Base-by-base conservation (phyloP, 2,797 vertebrate species). In the Acanthurus leucopareius region DNA sequence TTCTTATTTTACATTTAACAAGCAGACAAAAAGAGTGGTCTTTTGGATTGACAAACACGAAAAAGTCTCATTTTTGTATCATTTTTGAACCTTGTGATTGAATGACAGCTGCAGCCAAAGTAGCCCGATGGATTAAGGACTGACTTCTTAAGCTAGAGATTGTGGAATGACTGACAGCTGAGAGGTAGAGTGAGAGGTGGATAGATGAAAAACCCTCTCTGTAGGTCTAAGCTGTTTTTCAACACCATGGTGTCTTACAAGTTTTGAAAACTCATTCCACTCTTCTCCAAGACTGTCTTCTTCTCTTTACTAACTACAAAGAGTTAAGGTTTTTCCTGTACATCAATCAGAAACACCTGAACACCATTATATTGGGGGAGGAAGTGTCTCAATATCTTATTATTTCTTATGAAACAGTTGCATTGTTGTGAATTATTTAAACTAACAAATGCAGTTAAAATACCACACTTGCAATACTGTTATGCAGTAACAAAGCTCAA, bases 151-250 rank as follows among this genome's bases (percentile, higher is more conserved):
- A 64, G 25, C 49, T 22, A 58, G 16, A 75, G 58, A 60, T 66
- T 84, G 72, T 54, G 28, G 57, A 48, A 35, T 76, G 83, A 83
- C 25, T 86, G 80, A 86, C 66, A 82, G 66, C 62, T 28, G 48
- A 74, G 61, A 42, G 65, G 22, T 71, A 44, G 71, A 70, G 47
- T 40, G 51, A 64, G 71, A 67, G 51, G 57, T 14, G 25, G 19
- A 52, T 3, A 45, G 67, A 75, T 48, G 35, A 73, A 77, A 79
- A 74, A 32, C 54, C 13, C 8, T 47, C 53, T 72, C 20, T 65
- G 44, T 48, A 57, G 32, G 54, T 78, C 11, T 10, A 44, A 82
- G 57, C 45, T 9, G 5, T 75, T 73, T 75, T 44, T 35, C 44
- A 65, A 54, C 66, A 59, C 72, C 72, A 78, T 10, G 44, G 48